phyloP scores from a whole-genome alignment of 1,140 invertebrate genomes.

The Orussus abietinus region DNA sequence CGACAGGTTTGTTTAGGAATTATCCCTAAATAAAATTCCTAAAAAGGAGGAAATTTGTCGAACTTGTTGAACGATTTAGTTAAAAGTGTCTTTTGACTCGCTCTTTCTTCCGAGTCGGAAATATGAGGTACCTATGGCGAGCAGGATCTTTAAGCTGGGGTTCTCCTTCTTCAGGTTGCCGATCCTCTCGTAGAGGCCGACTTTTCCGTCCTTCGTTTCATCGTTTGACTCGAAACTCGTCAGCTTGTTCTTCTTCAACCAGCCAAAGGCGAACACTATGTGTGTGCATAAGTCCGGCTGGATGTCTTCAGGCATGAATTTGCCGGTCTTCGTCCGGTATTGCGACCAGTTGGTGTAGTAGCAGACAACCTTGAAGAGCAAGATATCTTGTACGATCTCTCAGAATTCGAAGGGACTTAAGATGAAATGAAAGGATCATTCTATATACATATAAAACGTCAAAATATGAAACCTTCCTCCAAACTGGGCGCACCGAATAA shows the following conservation, averaged over 20 bases:
- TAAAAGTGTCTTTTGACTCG: too few relatives aligned
- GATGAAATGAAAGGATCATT: too few relatives aligned
- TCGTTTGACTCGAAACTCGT: constrained; percentile 90
- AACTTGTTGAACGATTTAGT: too few relatives aligned
- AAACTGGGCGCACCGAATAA: too few relatives aligned
- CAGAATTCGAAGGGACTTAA: too few relatives aligned
- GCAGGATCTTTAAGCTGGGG: constrained; percentile 81
- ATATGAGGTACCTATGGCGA: constrained; percentile 88
- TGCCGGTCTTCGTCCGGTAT: constrained; percentile 87
- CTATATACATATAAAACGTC: too few relatives aligned
- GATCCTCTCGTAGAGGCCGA: constrained; percentile 83
- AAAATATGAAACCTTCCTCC: constrained; percentile 1
- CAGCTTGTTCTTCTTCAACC: constrained; percentile 91
- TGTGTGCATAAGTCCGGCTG: constrained; percentile 93
- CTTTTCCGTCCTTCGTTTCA: constrained; percentile 87
- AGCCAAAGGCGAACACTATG: constrained; percentile 93
- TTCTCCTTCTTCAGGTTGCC: constrained; percentile 82
- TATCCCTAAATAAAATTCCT: too few relatives aligned
- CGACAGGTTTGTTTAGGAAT: too few relatives aligned
- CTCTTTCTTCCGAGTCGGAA: too few relatives aligned
- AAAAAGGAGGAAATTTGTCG: too few relatives aligned
- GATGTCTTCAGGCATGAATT: constrained; percentile 93
- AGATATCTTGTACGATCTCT: not conserved
- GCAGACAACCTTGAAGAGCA: constrained; percentile 72
- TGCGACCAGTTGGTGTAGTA: constrained; percentile 99